Evolutionary conservation across 2,888 invertebrate species (phyloP), one percentile per base, ranked within the genome.

Genomic region (Steinernema scapterisci): DNA sequence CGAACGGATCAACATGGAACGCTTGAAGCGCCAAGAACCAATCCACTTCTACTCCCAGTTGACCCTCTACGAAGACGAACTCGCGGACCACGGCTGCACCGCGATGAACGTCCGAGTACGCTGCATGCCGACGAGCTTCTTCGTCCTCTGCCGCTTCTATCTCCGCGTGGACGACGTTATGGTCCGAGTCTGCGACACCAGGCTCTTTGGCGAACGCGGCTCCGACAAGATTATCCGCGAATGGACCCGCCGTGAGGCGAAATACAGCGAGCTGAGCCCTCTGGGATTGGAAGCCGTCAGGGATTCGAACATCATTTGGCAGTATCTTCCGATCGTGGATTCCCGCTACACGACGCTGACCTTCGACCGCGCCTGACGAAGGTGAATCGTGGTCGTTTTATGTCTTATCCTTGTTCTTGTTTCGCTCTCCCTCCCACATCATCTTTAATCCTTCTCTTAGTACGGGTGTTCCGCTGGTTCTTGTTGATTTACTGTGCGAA

Each of bases 41-140:
- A 99, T 99, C 74, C 88, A 94, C 2, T 97, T 97, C 88, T 97
- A 94, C 89, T 93, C 94, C 83, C 95, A 97, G 88, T 89, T 97
- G 44, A 93, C 94, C 75, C 89, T 99, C 46, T 99, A 93, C 90
- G 99, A 99, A 90, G 99, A 99, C 90, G 99, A 99, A 89, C 89
- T 99, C 70, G 97, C 97, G 88, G 99, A 99, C 89, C 94, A 99
- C 90, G 99, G 99, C 19, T 92, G 94, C 74, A 94, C 97, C 0
- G 92, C 93, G 92, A 93, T 99, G 71, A 77, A 79, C n/a, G 82
- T 82, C 7, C 76, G 82, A 21, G 74, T 90, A 46, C 92, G 99
- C 87, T 95, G 95, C 0, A 99, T 99, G 99, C 94, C 95, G 0
- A 92, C 92, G 51, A 93, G 94, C 80, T 95, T 95, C 90, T 97